Percentiles rank a stretch among this genome's conserved stretches.
These are phyloP conservation scores for Notothenia coriiceps DNA, from an alignment of 2,113 vertebrate species.

Conservation along the genomic window DNA sequence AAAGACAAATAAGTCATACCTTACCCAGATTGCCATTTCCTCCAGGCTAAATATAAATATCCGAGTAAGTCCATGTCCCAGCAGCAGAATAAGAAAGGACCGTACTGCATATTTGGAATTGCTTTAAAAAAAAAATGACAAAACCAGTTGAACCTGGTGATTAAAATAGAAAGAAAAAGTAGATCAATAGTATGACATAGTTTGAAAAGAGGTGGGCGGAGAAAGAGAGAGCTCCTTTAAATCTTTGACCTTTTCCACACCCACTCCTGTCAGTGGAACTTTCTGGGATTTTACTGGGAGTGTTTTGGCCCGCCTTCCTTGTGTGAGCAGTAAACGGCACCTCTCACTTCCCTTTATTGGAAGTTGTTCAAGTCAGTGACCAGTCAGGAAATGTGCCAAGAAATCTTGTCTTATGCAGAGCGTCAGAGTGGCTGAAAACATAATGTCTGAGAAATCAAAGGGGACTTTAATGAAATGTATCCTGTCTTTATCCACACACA, in stretches of 20 bases:
- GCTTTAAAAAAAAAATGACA: too few species aligned
- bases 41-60: too few species aligned
- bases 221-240: neutral
- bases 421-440: neutral
- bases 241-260: neutral
- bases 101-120: too few species aligned
- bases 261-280: conserved; percentile 34
- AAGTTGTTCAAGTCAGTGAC: too few species aligned
- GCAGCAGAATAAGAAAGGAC: too few species aligned
- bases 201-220: too few species aligned
- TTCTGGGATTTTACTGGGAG: conserved; percentile 45
- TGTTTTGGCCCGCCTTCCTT: conserved; percentile 19
- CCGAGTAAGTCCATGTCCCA: too few species aligned
- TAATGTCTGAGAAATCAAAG: neutral
- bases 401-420: neutral
- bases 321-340: neutral
- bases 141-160: too few species aligned
- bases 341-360: conserved; percentile 57
- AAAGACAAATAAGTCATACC: too few species aligned
- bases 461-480: neutral
- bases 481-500: conserved; percentile 5
- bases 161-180: too few species aligned
- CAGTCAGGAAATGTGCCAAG: conserved; percentile 35
- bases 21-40: too few species aligned
- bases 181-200: too few species aligned